These are phyloP conservation scores for Tetramorium bicarinatum DNA, from an alignment of 2,888 invertebrate species.

Conservation along the genomic window DNA sequence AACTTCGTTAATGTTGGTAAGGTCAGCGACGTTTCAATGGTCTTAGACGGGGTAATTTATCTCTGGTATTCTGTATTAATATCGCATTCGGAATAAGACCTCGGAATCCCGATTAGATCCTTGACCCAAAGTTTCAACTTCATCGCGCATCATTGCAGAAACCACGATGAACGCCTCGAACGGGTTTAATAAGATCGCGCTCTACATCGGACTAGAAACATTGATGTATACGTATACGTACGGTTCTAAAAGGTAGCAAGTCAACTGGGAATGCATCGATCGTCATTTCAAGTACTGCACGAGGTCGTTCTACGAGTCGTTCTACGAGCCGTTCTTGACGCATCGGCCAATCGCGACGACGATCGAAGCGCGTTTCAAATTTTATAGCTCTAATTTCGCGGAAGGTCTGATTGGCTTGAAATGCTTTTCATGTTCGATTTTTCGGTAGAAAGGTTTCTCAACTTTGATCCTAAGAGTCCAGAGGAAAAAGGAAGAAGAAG, in stretches of 20 bases:
- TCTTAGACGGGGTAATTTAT: constrained; percentile 11
- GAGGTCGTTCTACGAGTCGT: constrained; percentile 52
- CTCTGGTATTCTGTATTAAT: constrained; percentile 24
- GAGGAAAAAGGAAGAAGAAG: background rate
- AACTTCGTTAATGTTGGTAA: constrained; percentile 19
- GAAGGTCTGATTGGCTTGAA: constrained; percentile 33
- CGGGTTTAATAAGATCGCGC: constrained; percentile 38
- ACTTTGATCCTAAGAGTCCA: background rate
- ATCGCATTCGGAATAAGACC: background rate
- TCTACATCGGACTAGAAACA: constrained; percentile 30
- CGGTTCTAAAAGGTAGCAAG: constrained; percentile 45
- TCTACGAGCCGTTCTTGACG: constrained; percentile 42
- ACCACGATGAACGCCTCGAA: background rate
- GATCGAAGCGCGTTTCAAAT: constrained; percentile 52
- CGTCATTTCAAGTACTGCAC: constrained; percentile 53
- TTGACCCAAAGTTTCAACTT: constrained; percentile 21
- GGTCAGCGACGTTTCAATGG: constrained; percentile 22
- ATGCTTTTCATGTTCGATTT: constrained; percentile 18
- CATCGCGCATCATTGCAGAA: constrained; percentile 31
- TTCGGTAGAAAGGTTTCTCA: background rate
- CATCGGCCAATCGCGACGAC: constrained; percentile 47
- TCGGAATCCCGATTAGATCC: constrained; percentile 27
- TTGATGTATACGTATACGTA: constrained; percentile 25
- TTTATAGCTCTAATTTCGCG: constrained; percentile 47
- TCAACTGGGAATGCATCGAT: constrained; percentile 54